Conservation (phyloP, 2,888 invertebrate species). For the Encarsia formosa region DNA sequence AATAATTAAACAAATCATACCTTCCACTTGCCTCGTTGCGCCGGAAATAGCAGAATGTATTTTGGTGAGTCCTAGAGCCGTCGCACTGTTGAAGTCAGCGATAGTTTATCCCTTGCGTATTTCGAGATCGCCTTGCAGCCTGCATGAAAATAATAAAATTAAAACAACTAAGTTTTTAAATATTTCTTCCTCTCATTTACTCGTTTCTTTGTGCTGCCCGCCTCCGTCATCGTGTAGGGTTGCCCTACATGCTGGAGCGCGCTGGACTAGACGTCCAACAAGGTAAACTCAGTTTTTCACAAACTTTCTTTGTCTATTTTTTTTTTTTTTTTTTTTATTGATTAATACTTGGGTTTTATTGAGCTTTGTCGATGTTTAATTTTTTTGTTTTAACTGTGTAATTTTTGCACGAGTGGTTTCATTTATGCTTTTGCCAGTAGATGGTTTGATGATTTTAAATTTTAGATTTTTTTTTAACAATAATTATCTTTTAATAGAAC, state of each 20-base stretch:
- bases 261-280: slow-evolving; percentile 92
- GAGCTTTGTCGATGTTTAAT: no score
- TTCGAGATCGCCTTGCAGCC: slow-evolving; percentile 15
- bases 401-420: no score
- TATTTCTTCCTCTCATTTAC: slow-evolving; percentile 44
- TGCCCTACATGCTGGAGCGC: slow-evolving; percentile 92
- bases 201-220: slow-evolving; percentile 50
- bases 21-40: slow-evolving; percentile 99
- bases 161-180: not conserved
- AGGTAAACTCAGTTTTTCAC: slow-evolving; percentile 62
- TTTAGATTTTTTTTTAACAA: no score
- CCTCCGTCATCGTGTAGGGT: slow-evolving; percentile 62
- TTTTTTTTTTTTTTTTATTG: no score
- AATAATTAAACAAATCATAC: slow-evolving; percentile 57
- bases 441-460: no score
- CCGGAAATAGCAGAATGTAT: slow-evolving; percentile 98
- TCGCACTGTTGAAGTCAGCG: slow-evolving; percentile 20
- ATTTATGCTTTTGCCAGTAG: no score
- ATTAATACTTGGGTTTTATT: no score
- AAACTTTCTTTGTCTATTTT: slow-evolving; percentile 47
- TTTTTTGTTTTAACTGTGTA: no score
- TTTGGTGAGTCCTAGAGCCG: slow-evolving; percentile 63
- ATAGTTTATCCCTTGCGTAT: slow-evolving; percentile 9
- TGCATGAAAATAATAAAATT: not conserved
- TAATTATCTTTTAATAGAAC: no score